phyloP scores from a whole-genome alignment of 1,140 invertebrate species.

The Asobara japonica region DNA sequence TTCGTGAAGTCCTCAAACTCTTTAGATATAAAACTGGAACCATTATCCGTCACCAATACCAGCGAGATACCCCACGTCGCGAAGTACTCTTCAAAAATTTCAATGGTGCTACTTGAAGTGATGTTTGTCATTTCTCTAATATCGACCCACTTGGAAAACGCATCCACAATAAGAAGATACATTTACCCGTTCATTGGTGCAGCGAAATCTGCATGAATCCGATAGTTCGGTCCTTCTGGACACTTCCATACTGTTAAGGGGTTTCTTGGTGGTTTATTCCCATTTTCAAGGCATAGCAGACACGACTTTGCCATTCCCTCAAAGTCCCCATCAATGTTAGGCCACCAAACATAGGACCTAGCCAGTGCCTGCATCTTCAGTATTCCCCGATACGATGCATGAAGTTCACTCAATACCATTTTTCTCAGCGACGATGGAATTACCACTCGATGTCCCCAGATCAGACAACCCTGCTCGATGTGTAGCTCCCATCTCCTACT shows the following conservation, averaged over 20 bases:
- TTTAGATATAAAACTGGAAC: constrained; percentile 7
- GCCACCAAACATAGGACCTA: constrained; percentile 53
- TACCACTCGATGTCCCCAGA: constrained; percentile 24
- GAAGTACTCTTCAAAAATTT: constrained; percentile 13
- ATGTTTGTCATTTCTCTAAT: constrained; percentile 40
- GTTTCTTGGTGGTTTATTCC: constrained; percentile 42
- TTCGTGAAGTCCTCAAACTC: constrained; percentile 14
- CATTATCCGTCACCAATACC: constrained; percentile 22
- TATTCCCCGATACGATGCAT: too few relatives aligned
- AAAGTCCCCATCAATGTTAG: constrained; percentile 48
- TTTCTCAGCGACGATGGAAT: neutral
- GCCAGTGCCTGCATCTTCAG: too few relatives aligned
- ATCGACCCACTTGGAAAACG: constrained; percentile 60
- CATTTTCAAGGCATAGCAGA: constrained; percentile 22
- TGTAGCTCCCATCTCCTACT: constrained; percentile 35
- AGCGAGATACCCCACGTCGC: constrained; percentile 20
- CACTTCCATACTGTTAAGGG: constrained; percentile 49
- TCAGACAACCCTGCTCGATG: constrained; percentile 37
- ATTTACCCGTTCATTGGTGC: constrained; percentile 47
- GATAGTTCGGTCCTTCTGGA: constrained; percentile 57
- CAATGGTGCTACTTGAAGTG: constrained; percentile 21
- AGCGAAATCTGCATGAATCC: constrained; percentile 66
- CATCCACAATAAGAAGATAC: constrained; percentile 32
- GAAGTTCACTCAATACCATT: constrained; percentile 29
- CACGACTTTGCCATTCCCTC: constrained; percentile 41